Evolutionary conservation across 92 coral and sea anemone genomes (phyloP), one percentile per base, ranked within the genome.

Genomic region (Hydrozoanthus gracilis): DNA sequence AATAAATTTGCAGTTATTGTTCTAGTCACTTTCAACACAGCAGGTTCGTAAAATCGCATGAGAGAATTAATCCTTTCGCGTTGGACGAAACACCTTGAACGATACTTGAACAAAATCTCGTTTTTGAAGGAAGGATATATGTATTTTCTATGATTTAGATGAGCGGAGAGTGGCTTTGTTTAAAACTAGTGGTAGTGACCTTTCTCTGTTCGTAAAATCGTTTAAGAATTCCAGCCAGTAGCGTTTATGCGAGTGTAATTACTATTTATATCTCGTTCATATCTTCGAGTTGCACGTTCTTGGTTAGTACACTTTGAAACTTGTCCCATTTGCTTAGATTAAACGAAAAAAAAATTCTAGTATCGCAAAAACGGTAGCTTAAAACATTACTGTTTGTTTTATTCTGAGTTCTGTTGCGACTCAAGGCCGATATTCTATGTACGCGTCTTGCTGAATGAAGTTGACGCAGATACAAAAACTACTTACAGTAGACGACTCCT

Each of bases 11-110:
- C 66, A 48, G 69, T 44, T 48, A 20, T 16, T 4, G 60, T 64
- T 65, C 48, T 65, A 80, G 9, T n/a, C 46, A 64, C 74, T 12
- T 80, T 65, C 73, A 65, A 80, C 47, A 8, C 74, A 56, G 47
- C 62, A 47, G 62, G 49, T 39, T 67, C 74, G 73, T n/a, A 8
- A 14, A 17, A 12, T 64, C 47, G 64, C 73, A 48, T 47, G 48
- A 80, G 56, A 61, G 8, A 78, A 58, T 13, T 1, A 49, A n/a
- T 27, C 39, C 39, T 27, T 27, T 27, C 39, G 39, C 39, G 39
- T 27, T 0, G 39, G 39, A 27, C 39, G 39, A 27, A 27, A 27
- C 39, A 27, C 39, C 39, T 27, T 27, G 39, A 27, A 27, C 39
- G 39, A 27, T 27, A 27, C 39, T 27, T 27, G 39, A 2, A 27